phyloP scores from a whole-genome alignment of 2,113 vertebrate genomes.

The Spea bombifrons region DNA sequence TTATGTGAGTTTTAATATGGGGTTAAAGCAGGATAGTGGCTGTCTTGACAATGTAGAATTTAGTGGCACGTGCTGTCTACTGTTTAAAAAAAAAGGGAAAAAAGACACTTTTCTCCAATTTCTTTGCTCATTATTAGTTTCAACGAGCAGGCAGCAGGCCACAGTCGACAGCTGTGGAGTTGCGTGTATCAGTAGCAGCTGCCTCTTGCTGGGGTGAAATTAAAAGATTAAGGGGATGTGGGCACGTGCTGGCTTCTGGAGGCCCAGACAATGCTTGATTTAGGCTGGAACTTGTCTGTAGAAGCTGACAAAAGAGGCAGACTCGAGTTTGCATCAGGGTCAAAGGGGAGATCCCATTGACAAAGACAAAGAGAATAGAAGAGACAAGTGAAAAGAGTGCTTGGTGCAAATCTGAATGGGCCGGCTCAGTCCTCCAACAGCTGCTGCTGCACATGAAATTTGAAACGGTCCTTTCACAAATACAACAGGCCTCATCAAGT shows the following conservation, averaged over 20 bases:
- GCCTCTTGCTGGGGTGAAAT: slow-evolving; percentile 81
- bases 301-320: slow-evolving; percentile 66
- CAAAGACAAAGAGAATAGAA: slow-evolving; percentile 66
- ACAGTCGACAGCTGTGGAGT: slow-evolving; percentile 85
- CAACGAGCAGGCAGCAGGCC: slow-evolving; percentile 64
- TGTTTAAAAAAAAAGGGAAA: slow-evolving; percentile 74
- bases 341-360: slow-evolving; percentile 60
- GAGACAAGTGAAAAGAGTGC: slow-evolving; percentile 64
- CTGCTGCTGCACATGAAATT: slow-evolving; percentile 88
- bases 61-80: slow-evolving; percentile 86
- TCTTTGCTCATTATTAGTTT: slow-evolving; percentile 63
- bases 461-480: slow-evolving; percentile 87
- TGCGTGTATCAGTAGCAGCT: slow-evolving; percentile 87
- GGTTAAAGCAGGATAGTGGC: slow-evolving; percentile 21
- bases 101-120: slow-evolving; percentile 43
- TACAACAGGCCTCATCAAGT: slow-evolving; percentile 73
- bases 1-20: background rate
- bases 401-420: slow-evolving; percentile 65
- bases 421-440: slow-evolving; percentile 75
- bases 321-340: slow-evolving; percentile 64
- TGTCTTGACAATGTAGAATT: slow-evolving; percentile 58
- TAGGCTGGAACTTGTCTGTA: slow-evolving; percentile 74
- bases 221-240: slow-evolving; percentile 78
- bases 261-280: slow-evolving; percentile 75
- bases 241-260: slow-evolving; percentile 79